Base-by-base conservation (phyloP, 92 coral and sea anemone genomes). In the Phenganax marumi region DNA sequence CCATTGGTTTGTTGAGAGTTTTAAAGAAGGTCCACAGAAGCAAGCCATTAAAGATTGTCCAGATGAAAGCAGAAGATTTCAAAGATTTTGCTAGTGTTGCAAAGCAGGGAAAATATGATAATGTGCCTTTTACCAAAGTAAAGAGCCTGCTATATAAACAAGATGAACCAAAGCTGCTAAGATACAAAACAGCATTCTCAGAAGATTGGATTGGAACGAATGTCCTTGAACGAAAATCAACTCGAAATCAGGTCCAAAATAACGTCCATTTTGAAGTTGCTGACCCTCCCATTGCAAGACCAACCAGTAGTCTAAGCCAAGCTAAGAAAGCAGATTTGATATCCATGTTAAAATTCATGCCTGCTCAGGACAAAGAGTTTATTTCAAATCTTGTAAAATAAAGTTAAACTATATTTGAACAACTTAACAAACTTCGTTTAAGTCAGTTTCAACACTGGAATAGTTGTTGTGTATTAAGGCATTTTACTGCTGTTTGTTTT, bases 21-120 rank as follows among this genome's bases (percentile, higher is more conserved):
- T 43, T 69, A 51, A 69, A 69, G 50, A 69, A 69, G 75, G 75
- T 69, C 52, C 48, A 69, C 24, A 69, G 75, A 69, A 69, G 75
- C 13, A 69, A 69, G 52, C 75, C 75, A 5, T 43, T 69, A 69
- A 69, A 69, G 50, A 11, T 69, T 11, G 47, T 69, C 17, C 75
- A 33, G 43, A 33, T 33, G 43, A 33, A 33, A 33, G 43, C 75
- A 69, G 48, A 69, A 43, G 75, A 69, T 43, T 69, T 69, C 50
- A 69, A 69, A 12, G 75, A 69, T 33, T 69, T 69, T 69, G 75
- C 26, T 24, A 24, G 11, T 43, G 47, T 25, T 69, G 75, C 75
- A 7, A 48, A 14, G 13, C 75, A 26, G 47, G 75, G 75, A 69
- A 69, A 69, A n/a, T 69, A 69, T 26, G 48, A 18, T 12, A 24